Base-by-base conservation (phyloP, 2,888 invertebrate species). In the Aricia artaxerxes region DNA sequence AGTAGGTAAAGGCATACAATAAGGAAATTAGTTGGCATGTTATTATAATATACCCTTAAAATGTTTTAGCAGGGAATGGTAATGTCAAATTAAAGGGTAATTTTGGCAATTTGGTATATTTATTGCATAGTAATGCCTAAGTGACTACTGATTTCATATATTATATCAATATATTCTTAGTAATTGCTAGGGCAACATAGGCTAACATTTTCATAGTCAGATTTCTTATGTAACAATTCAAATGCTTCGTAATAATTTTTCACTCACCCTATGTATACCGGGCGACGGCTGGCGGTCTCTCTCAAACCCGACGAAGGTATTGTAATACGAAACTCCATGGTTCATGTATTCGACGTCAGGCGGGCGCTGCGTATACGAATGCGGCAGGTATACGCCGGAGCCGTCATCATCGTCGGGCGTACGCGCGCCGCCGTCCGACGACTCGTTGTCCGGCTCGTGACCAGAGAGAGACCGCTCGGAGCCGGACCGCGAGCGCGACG, bases 391-490 rank as follows among this genome's bases (percentile, higher is more conserved):
- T 78, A 96, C 94, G 79, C 94, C 95, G 38, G 94, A 94, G 61
- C 94, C 94, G 90, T 96, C 97, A 73, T 96, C 96, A 83, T 96
- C 96, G 90, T 97, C 97, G 0, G 97, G 94, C 60, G 94, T 94
- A 3, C 94, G 87, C 80, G 96, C 97, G 72, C 96, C 96, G 83
- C 96, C 96, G 91, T 97, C 97, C 1, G 97, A 97, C 84, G 97
- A 97, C 91, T 97, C 97, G 91, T 97, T 97, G 88, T 97, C 97
- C 78, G 97, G 97, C 87, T 97, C 97, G 90, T 97, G 96, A 0
- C 96, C 96, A 78, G 96, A 96, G 76, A 97, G 89, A 77, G 96
- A 96, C 31, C 96, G 96, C 83, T 97, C 97, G 5, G 94, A 93
- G 0, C 92, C 93, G 75, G 94, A 94, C 0, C 92, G 89, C 35